Conservation (phyloP, 2,888 invertebrate species). For the Troides aeacus region DNA sequence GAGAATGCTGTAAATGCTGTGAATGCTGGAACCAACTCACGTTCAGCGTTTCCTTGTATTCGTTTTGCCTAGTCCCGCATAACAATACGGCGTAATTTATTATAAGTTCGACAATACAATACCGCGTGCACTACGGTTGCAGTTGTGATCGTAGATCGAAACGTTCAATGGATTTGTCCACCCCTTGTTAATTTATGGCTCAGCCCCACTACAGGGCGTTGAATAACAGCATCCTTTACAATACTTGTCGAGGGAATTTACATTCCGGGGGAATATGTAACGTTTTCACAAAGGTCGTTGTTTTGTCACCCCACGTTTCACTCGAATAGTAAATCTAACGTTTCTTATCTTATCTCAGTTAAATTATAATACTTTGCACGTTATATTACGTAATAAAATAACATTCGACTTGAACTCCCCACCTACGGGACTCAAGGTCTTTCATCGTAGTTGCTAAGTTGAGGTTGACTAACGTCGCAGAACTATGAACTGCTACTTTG, state of each 20-base stretch:
- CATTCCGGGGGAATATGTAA: constrained; percentile 35
- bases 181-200: constrained; percentile 65
- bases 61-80: constrained; percentile 16
- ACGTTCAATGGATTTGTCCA: constrained; percentile 64
- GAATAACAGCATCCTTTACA: constrained; percentile 56
- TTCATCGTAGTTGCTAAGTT: too few species aligned
- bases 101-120: constrained; percentile 44
- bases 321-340: constrained; percentile 1
- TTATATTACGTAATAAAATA: too few species aligned
- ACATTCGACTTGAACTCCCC: too few species aligned
- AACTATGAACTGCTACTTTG: too few species aligned
- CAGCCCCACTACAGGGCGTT: constrained; percentile 55
- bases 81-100: constrained; percentile 32
- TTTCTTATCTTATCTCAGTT: too few species aligned
- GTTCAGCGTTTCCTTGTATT: constrained; percentile 13
- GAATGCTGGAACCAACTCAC: constrained; percentile 17
- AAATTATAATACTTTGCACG: too few species aligned
- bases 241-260: constrained; percentile 38
- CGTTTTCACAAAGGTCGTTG: constrained; percentile 30
- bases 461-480: too few species aligned
- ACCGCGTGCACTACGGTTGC: constrained; percentile 53
- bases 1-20: constrained; percentile 9
- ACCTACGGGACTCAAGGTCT: too few species aligned
- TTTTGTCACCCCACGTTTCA: constrained; percentile 10
- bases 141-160: constrained; percentile 57